Conservation (phyloP, 2,888 invertebrate genomes). For the Drosophila vallismaia region DNA sequence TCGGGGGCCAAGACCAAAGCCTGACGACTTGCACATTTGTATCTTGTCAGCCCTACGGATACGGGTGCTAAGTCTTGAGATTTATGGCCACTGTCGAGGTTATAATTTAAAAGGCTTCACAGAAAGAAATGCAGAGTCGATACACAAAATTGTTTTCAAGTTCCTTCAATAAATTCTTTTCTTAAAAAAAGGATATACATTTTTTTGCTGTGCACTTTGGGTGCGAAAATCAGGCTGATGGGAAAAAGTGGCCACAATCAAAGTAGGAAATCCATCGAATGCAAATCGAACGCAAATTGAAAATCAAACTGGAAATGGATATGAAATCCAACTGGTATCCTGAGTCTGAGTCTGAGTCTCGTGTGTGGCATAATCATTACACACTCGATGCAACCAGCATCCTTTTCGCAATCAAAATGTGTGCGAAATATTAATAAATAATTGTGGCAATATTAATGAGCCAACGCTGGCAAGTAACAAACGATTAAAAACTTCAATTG, state of each 20-base stretch:
- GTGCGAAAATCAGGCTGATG: not conserved
- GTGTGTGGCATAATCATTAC: conserved; percentile 16
- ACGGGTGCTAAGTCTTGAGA: not conserved
- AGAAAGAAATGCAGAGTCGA: not conserved
- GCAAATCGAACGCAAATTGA: conserved; percentile 14
- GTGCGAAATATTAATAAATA: conserved; percentile 14
- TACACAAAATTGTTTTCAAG: not conserved
- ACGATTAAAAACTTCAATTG: conserved; percentile 2
- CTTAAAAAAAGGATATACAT: too few relatives aligned
- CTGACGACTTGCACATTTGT: conserved; percentile 2
- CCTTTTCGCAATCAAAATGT: conserved; percentile 6
- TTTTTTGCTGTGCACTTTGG: not conserved
- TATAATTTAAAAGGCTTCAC: not conserved
- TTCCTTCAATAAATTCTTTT: not conserved
- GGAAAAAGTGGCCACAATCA: not conserved
- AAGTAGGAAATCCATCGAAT: conserved; percentile 20
- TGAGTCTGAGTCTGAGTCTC: too few relatives aligned
- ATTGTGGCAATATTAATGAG: conserved; percentile 14
- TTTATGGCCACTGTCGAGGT: conserved; percentile 4
- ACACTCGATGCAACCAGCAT: not conserved
- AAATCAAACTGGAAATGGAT: conserved; percentile 26
- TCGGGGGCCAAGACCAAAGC: conserved; percentile 2
- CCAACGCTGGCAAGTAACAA: not conserved
- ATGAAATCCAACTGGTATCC: conserved; percentile 11
- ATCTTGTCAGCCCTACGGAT: conserved; percentile 28